A percentile compares a stretch with the other conserved stretches of the same genome.
Evolutionary conservation across 2,797 vertebrate genomes (phyloP).

Genomic region (Lemur catta): DNA sequence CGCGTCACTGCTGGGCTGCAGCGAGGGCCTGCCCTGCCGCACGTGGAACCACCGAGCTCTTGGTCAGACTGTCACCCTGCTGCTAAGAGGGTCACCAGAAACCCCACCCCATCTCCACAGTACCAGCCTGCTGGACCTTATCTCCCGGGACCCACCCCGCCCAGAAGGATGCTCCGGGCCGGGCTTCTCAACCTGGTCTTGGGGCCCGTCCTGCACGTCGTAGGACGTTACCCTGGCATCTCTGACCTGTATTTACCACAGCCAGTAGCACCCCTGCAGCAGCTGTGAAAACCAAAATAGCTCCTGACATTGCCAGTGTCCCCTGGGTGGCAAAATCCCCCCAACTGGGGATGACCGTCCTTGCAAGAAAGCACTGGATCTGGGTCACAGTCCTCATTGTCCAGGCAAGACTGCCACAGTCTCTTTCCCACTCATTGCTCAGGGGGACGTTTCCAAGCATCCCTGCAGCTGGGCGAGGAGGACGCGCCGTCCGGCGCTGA

Average conservation of each 20-base stretch:
- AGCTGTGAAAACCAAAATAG: no score
- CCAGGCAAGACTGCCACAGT: accelerated
- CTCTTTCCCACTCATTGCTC: background rate
- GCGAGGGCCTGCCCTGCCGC: accelerated
- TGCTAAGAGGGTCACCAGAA: background rate
- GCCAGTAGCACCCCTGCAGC: background rate
- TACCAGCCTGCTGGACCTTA: accelerated
- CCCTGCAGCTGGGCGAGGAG: accelerated
- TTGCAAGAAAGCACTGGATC: background rate
- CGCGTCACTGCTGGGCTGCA: accelerated
- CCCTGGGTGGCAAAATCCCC: background rate
- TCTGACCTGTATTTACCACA: accelerated
- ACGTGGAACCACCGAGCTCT: accelerated
- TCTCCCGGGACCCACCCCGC: background rate
- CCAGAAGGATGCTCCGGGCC: background rate
- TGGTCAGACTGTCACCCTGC: accelerated
- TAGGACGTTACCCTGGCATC: accelerated
- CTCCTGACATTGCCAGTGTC: accelerated
- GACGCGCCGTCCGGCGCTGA: background rate
- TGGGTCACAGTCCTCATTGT: background rate
- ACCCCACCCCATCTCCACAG: background rate
- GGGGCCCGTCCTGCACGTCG: background rate
- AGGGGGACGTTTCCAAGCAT: accelerated
- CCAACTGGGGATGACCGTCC: accelerated
- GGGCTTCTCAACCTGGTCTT: background rate